Percentiles rank a stretch among this genome's conserved stretches.
Conservation (phyloP, 2,797 vertebrate genomes). For the Numenius phaeopus region DNA sequence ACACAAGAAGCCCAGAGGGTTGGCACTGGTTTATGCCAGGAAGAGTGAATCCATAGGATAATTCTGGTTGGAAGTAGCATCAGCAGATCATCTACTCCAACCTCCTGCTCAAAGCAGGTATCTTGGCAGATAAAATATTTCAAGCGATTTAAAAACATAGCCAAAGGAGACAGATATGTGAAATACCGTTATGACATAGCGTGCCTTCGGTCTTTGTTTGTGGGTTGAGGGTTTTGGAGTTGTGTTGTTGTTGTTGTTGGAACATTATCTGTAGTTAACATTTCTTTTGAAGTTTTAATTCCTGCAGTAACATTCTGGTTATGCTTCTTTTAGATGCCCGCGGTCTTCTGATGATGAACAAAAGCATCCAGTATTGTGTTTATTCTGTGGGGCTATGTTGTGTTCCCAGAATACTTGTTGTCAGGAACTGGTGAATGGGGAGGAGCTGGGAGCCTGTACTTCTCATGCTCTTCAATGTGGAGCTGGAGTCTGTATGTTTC, state of each 20-base stretch:
- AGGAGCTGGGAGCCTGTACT: slow-evolving; percentile 94
- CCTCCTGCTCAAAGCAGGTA: neutral
- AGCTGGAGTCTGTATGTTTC: slow-evolving; percentile 96
- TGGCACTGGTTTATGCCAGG: neutral
- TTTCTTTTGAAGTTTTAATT: neutral
- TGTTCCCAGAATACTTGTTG: slow-evolving; percentile 97
- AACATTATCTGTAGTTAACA: neutral
- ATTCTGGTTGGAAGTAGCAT: neutral
- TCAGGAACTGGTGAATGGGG: slow-evolving; percentile 90
- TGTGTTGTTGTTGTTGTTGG: neutral
- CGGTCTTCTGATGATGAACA: slow-evolving; percentile 92
- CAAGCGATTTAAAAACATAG: neutral
- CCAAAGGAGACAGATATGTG: neutral
- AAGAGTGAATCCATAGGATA: slow-evolving; percentile 25
- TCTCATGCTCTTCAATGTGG: slow-evolving; percentile 93
- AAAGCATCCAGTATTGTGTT: slow-evolving; percentile 94
- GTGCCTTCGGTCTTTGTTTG: neutral
- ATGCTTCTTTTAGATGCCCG: slow-evolving; percentile 86
- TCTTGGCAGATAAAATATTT: neutral
- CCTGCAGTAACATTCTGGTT: neutral
- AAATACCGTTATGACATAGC: neutral
- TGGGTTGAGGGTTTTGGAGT: neutral
- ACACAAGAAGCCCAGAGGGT: neutral
- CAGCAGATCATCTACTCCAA: neutral
- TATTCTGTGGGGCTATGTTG: slow-evolving; percentile 94